Evolutionary conservation across 2,113 vertebrate species (phyloP).

Genomic region (Poeciliopsis prolifica): DNA sequence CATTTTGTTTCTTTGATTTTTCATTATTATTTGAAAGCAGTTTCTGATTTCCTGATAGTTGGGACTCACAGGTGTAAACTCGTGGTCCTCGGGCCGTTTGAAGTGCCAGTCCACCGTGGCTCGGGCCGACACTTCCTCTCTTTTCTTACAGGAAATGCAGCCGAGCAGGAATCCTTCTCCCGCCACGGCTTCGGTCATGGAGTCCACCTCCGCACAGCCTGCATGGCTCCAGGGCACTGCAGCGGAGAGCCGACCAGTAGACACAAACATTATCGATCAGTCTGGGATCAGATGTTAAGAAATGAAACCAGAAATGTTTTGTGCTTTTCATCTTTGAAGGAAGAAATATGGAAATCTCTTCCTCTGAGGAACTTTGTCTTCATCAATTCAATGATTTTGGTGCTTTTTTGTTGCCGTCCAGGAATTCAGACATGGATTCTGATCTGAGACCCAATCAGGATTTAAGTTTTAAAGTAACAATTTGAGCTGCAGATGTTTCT

Average conservation of each 20-base stretch:
- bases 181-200: slow-evolving; percentile 83
- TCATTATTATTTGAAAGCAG: too few relatives aligned
- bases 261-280: too few relatives aligned
- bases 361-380: too few relatives aligned
- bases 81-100: slow-evolving; percentile 70
- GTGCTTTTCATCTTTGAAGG: neutral
- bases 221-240: slow-evolving; percentile 73
- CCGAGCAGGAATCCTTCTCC: slow-evolving; percentile 82
- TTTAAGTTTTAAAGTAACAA: neutral
- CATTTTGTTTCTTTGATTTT: too few relatives aligned
- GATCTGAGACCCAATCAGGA: neutral
- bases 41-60: too few relatives aligned
- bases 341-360: neutral
- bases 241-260: neutral
- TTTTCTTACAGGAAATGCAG: slow-evolving; percentile 90
- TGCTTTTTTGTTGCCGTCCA: too few relatives aligned
- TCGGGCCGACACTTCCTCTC: slow-evolving; percentile 82
- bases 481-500: too few relatives aligned
- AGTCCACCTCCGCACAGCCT: slow-evolving; percentile 90
- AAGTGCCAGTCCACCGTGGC: slow-evolving; percentile 87
- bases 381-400: too few relatives aligned
- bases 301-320: too few relatives aligned
- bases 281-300: too few relatives aligned
- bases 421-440: neutral
- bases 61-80: slow-evolving; percentile 75